Base-by-base conservation (phyloP, 2,113 vertebrate species). In the Cyanoderma ruficeps region DNA sequence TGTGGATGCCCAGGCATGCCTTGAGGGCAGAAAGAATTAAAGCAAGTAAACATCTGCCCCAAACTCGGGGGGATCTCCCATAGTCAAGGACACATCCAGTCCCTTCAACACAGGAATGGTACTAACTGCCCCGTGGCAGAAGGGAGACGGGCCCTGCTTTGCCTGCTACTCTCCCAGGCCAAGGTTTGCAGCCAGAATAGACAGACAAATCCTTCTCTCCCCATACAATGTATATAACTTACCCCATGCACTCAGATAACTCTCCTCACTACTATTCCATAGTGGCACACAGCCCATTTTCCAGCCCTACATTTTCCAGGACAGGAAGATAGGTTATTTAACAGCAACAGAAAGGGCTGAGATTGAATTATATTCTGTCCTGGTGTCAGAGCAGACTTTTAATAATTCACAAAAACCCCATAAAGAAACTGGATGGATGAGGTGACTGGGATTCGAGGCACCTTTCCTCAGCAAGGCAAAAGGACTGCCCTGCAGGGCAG, bases 51-150 rank as follows among this genome's bases (percentile, higher is more conserved):
- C 31, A 76, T 53, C 67, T 72, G 17, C 57, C 44, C n/a, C 49
- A 72, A 81, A 50, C 8, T 16, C 50, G 67, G 52, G 31, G 79
- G 10, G 27, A n/a, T 60, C 44, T 76, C 39, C 33, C 14, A 19
- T 19, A 35, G 35, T 68, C 52, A 44, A 50, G 35, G 49, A 35
- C 8, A 18, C 6, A 9, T 63, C 35, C 53, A n/a, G 24, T 19
- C 39, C 39, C 31, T 78, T 74, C 0, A 0, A 13, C 39, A 35
- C 0, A 0, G 30, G 47, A 87, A 17, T 24, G 93, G 42, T 18
- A 21, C 5, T 41, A 14, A 1, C 14, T 4, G 7, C 13, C 53
- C 31, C 68, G 7, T 2, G 6, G 35, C 0, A 0, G 71, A 71
- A 25, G 15, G 25, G 25, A 83, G 53, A 49, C 1, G 10, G 55